Conservation (phyloP, 2,113 vertebrate genomes). For the Ellobius talpinus region DNA sequence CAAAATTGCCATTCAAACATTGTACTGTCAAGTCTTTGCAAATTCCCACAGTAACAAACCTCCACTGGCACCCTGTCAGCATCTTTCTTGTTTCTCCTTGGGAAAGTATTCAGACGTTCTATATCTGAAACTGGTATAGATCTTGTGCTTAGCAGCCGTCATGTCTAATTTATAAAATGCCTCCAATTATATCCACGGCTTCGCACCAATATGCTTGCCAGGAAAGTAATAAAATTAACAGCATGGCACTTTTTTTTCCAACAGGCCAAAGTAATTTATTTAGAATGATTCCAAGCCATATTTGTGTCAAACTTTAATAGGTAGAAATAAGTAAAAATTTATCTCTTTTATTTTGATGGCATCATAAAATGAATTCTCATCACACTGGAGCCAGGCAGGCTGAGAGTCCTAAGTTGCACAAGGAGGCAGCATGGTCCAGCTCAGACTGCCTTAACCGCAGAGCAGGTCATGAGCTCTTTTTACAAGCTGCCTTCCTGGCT, state of each 20-base stretch:
- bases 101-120: constrained; percentile 34
- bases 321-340: constrained; percentile 49
- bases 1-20: not conserved
- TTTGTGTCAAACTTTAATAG: constrained; percentile 58
- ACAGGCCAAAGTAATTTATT: constrained; percentile 49
- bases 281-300: not conserved
- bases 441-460: not conserved
- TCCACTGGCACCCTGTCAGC: not conserved
- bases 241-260: constrained; percentile 44
- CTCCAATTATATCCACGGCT: constrained; percentile 49
- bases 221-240: constrained; percentile 75
- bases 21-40: not conserved
- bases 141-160: not conserved
- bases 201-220: constrained; percentile 60
- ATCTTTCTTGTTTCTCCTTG: constrained; percentile 7
- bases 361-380: constrained; percentile 61
- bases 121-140: not conserved
- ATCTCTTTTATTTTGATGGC: constrained; percentile 48
- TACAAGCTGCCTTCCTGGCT: not conserved
- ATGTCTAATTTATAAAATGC: constrained; percentile 62
- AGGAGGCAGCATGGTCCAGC: not conserved
- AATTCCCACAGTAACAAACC: not conserved
- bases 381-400: not conserved
- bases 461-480: not conserved
- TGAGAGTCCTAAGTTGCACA: not conserved